phyloP scores from a whole-genome alignment of 2,113 vertebrate genomes.

The Psophia crepitans region DNA sequence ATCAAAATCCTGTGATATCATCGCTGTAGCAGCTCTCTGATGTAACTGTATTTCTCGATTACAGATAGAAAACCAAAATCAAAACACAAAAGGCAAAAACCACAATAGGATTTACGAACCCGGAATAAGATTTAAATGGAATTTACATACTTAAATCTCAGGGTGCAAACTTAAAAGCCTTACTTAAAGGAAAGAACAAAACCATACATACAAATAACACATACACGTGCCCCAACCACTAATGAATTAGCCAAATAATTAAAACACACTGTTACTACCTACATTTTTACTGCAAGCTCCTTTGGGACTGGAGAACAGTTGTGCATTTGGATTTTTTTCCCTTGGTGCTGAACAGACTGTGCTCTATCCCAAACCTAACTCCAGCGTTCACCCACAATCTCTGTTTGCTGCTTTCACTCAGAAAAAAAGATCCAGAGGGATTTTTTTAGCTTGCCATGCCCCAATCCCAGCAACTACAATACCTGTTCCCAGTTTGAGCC shows the following conservation, averaged over 20 bases:
- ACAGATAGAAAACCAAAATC: neutral
- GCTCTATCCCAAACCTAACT: neutral
- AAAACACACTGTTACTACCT: neutral
- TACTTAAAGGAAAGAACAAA: neutral
- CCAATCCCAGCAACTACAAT: neutral
- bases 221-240: neutral
- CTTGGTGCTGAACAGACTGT: neutral
- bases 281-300: neutral
- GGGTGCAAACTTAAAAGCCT: neutral
- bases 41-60: neutral
- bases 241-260: neutral
- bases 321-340: accelerated
- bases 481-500: neutral
- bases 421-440: neutral
- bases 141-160: neutral
- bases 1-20: neutral
- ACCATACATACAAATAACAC: neutral
- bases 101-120: neutral
- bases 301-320: neutral
- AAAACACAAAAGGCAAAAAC: neutral
- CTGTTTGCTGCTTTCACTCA: neutral
- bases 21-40: neutral
- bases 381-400: neutral
- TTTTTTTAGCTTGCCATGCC: neutral
- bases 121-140: neutral